phyloP scores from a whole-genome alignment of 1,140 invertebrate genomes.

The Aphidius gifuensis region DNA sequence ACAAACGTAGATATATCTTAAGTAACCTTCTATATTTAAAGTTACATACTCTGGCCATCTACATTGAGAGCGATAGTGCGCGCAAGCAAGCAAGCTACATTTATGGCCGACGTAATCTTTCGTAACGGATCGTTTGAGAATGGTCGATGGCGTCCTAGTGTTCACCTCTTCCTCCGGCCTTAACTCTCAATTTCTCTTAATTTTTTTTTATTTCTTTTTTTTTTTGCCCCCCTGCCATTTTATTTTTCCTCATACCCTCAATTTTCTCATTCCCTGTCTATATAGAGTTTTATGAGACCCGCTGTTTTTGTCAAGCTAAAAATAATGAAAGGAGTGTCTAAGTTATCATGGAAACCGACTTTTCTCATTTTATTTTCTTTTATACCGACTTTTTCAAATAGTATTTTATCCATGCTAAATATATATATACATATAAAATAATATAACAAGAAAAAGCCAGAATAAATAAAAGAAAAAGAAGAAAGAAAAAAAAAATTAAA shows the following conservation, averaged over 20 bases:
- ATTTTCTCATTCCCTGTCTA: too few species aligned
- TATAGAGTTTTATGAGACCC: slow-evolving; percentile 11
- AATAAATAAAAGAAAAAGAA: not conserved
- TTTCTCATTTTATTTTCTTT: slow-evolving; percentile 7
- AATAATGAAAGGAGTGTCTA: slow-evolving; percentile 4
- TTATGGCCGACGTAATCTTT: slow-evolving; percentile 27
- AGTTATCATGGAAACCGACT: not conserved
- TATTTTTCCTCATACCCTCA: too few species aligned
- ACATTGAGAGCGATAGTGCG: slow-evolving; percentile 15
- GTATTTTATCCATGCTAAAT: slow-evolving; percentile 9
- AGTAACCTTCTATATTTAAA: slow-evolving; percentile 1
- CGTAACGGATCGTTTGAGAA: slow-evolving; percentile 21
- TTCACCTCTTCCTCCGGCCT: not conserved
- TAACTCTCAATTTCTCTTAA: not conserved
- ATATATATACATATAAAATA: not conserved
- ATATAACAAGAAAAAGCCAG: not conserved
- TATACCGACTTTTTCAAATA: not conserved
- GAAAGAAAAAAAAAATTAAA: not conserved
- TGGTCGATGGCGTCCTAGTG: slow-evolving; percentile 7
- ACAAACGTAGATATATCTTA: not conserved
- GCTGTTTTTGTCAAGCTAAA: slow-evolving; percentile 13
- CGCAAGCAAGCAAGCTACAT: slow-evolving; percentile 19
- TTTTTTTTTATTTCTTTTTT: too few species aligned
- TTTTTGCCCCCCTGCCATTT: too few species aligned
- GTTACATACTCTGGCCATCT: slow-evolving; percentile 4